A percentile compares a stretch with the other conserved stretches of the same genome.
phyloP scores from a whole-genome alignment of 2,888 invertebrate genomes.

The Brachyptera risi region DNA sequence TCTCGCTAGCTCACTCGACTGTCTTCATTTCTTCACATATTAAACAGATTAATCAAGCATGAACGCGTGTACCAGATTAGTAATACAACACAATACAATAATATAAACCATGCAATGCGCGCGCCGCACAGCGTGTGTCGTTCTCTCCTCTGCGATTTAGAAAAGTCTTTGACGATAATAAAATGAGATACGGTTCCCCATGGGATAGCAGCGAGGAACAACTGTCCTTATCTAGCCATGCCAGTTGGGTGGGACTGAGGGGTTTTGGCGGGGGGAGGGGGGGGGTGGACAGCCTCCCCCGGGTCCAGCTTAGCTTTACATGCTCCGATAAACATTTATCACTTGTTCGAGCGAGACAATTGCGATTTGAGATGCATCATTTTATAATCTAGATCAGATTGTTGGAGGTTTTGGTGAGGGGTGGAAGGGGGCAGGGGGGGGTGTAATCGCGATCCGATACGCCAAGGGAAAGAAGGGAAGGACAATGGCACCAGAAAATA shows the following conservation, averaged over 20 bases:
- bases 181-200: background rate
- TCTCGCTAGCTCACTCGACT: no score
- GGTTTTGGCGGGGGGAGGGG: background rate
- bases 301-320: background rate
- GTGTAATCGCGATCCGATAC: no score
- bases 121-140: background rate
- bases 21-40: no score
- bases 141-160: background rate
- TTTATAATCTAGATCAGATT: conserved; percentile 4
- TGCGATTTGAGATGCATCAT: conserved; percentile 3
- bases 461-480: background rate
- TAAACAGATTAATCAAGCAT: no score
- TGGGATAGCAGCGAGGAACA: background rate
- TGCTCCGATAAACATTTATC: conserved; percentile 17
- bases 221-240: background rate
- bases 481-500: conserved; percentile 3
- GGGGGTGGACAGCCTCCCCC: background rate
- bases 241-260: background rate
- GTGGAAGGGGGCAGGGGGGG: background rate
- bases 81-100: background rate
- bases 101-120: background rate
- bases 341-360: conserved; percentile 1
- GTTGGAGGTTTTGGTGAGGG: background rate
- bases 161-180: background rate
- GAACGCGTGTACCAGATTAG: no score